Evolutionary conservation across 2,888 invertebrate genomes (phyloP).

Genomic region (Agriotes lineatus): DNA sequence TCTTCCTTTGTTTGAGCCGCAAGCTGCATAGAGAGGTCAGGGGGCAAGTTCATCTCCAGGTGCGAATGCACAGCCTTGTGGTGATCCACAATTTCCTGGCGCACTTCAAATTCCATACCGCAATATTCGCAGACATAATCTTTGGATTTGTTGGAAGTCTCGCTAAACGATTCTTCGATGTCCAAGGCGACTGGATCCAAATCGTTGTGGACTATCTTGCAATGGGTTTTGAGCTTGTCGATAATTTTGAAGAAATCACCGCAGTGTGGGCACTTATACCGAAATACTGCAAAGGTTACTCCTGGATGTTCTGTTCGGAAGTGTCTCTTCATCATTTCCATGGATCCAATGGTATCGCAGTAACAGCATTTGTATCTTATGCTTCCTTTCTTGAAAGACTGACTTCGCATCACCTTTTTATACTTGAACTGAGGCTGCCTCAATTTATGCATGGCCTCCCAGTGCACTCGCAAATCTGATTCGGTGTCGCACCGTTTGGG

Average conservation of each 20-base stretch:
- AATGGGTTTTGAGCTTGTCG: constrained; percentile 54
- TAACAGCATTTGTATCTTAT: constrained; percentile 52
- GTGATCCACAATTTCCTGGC: constrained; percentile 60
- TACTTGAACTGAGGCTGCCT: constrained; percentile 31
- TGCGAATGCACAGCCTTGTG: constrained; percentile 63
- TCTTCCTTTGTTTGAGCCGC: not conserved
- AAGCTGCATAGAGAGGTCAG: not conserved
- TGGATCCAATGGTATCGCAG: constrained; percentile 58
- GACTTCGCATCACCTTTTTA: constrained; percentile 25
- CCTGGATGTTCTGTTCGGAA: constrained; percentile 59
- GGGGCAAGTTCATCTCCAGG: constrained; percentile 49
- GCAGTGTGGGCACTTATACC: constrained; percentile 58
- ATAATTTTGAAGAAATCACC: constrained; percentile 50
- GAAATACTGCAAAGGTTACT: constrained; percentile 48
- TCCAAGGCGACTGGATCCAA: constrained; percentile 49
- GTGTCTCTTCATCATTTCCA: constrained; percentile 61
- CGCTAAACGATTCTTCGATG: not conserved
- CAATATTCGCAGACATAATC: constrained; percentile 30
- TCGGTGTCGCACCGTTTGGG: constrained; percentile 46
- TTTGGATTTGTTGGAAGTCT: not conserved
- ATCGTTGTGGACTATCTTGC: constrained; percentile 53
- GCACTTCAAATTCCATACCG: constrained; percentile 54
- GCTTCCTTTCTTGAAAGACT: constrained; percentile 1
- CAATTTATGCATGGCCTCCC: constrained; percentile 47
- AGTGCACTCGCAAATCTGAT: constrained; percentile 47